Percentiles rank a stretch among this genome's conserved stretches.
phyloP scores from a whole-genome alignment of 2,113 vertebrate genomes.

The Anguilla rostrata region DNA sequence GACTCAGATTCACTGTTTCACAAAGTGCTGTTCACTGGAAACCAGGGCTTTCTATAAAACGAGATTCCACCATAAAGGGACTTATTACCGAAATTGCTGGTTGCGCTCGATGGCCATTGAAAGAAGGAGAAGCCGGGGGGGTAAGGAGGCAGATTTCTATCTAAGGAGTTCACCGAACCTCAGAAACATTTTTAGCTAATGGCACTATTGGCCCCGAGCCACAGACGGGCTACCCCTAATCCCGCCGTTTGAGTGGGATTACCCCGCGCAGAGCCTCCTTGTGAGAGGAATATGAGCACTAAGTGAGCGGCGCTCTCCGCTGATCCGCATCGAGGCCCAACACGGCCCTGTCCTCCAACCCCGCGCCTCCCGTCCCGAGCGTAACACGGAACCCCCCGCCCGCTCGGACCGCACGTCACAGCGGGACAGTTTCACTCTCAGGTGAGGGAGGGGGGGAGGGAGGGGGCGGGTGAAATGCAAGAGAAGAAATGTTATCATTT shows the following conservation, averaged over 20 bases:
- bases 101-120: constrained; percentile 31
- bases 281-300: constrained; percentile 69
- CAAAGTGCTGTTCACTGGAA: constrained; percentile 31
- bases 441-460: background rate
- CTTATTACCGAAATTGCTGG: constrained; percentile 26
- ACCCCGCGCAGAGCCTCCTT: constrained; percentile 60
- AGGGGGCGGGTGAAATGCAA: no score
- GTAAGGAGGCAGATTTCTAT: constrained; percentile 53
- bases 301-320: constrained; percentile 49
- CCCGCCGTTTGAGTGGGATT: constrained; percentile 64
- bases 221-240: constrained; percentile 55
- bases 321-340: constrained; percentile 48
- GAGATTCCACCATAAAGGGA: constrained; percentile 23
- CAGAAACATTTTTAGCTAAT: constrained; percentile 66
- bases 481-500: background rate
- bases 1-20: constrained; percentile 23
- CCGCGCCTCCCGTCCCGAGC: constrained; percentile 33
- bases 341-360: constrained; percentile 30
- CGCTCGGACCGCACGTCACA: background rate
- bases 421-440: background rate
- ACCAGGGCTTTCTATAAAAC: constrained; percentile 7
- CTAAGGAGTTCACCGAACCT: constrained; percentile 59
- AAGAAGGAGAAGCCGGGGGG: constrained; percentile 16
- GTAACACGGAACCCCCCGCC: background rate
- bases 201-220: constrained; percentile 62